phyloP scores from a whole-genome alignment of 2,113 vertebrate genomes.

The Hippocampus barbouri region DNA sequence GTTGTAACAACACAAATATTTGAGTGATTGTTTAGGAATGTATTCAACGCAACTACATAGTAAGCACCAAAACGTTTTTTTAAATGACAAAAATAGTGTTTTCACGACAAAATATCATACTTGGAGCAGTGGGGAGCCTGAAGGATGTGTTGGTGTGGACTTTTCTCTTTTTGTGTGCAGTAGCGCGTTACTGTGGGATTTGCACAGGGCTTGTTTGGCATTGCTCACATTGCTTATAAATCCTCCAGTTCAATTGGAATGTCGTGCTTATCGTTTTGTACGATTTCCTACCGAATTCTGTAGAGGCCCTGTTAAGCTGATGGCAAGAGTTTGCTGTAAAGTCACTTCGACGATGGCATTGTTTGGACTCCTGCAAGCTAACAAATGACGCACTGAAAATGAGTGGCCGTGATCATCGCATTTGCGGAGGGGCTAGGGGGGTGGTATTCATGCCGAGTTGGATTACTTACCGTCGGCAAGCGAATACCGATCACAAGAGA shows the following conservation, averaged over 20 bases:
- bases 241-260: background rate
- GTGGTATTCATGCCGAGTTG: constrained; percentile 8
- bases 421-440: background rate
- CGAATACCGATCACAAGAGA: constrained; percentile 32
- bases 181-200: background rate
- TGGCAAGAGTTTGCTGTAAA: background rate
- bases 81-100: too few relatives aligned
- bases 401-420: background rate
- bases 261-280: background rate
- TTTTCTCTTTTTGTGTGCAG: too few relatives aligned
- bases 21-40: too few relatives aligned
- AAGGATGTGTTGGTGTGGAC: background rate
- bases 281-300: background rate
- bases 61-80: too few relatives aligned
- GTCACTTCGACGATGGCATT: background rate
- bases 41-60: too few relatives aligned
- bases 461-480: constrained; percentile 5
- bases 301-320: background rate
- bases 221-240: background rate
- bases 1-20: too few relatives aligned
- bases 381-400: background rate
- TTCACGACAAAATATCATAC: background rate
- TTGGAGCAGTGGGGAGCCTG: background rate
- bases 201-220: background rate
- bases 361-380: background rate